phyloP scores from a whole-genome alignment of 2,888 invertebrate species.

The Macrosoma leucophasiata region DNA sequence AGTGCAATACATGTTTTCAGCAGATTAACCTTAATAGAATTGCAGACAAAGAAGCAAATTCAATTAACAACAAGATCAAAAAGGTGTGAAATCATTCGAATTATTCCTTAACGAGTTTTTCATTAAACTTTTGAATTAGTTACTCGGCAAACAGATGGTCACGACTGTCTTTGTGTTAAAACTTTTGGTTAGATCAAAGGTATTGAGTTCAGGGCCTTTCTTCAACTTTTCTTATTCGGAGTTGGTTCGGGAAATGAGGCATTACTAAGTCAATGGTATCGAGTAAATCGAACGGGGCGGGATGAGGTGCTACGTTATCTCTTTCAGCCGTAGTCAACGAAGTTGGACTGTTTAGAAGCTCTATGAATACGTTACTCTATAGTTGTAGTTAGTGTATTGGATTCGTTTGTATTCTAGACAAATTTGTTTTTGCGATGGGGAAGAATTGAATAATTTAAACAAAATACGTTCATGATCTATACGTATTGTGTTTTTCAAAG shows the following conservation, averaged over 20 bases:
- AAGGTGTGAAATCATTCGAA: conserved; percentile 41
- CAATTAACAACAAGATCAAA: conserved; percentile 6
- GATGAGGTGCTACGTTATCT: conserved; percentile 60
- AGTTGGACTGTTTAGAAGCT: too few relatives aligned
- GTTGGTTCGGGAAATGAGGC: conserved; percentile 69
- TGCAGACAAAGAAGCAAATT: too few relatives aligned
- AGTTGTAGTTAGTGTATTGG: too few relatives aligned
- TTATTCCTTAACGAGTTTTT: conserved; percentile 57
- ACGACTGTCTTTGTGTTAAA: conserved; percentile 59
- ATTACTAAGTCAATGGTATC: conserved; percentile 69
- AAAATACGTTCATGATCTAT: too few relatives aligned
- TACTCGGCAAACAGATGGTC: conserved; percentile 56
- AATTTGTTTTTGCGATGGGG: too few relatives aligned
- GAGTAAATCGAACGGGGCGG: conserved; percentile 54
- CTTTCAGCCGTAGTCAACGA: conserved; percentile 55
- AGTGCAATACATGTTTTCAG: too few relatives aligned
- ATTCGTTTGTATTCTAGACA: too few relatives aligned
- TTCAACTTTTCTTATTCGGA: conserved; percentile 66
- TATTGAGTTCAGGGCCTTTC: conserved; percentile 57
- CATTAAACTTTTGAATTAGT: conserved; percentile 67
- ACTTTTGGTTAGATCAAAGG: conserved; percentile 68
- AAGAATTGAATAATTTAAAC: too few relatives aligned
- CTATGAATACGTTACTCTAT: too few relatives aligned
- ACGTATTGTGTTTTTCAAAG: too few relatives aligned
- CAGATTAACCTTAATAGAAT: too few relatives aligned